Base-by-base conservation (phyloP, 2,113 vertebrate genomes). In the Pteruthius melanotis region DNA sequence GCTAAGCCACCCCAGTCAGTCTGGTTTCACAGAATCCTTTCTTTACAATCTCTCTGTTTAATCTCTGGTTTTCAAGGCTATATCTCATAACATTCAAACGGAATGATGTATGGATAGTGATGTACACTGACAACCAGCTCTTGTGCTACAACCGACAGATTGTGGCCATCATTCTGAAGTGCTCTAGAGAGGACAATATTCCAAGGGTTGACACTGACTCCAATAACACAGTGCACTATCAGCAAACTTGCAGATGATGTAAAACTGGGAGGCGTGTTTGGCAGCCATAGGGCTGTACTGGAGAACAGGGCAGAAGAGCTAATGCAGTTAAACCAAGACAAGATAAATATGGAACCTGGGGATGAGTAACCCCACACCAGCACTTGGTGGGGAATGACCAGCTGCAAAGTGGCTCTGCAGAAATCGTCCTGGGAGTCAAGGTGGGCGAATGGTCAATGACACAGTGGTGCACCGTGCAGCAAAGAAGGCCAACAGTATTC, bases 321-420 rank as follows among this genome's bases (percentile, higher is more conserved):
- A 57, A 71, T 13, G 24, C 3, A 33, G 6, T 60, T 50, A 19
- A 75, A 49, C 15, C 54, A 68, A 40, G 12, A 40, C 9, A 40
- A 59, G 15, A 2, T 16, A 75, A 71, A 69, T 60, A 22, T 26
- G 22, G 44, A 64, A 54, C 21, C 10, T 30, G 50, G 4, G 6
- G 2, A 33, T 40, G 17, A 39, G 39, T 26, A 75, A 60, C 5
- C 3, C 2, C 0, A 0, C 6, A 39, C 4, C 7, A 63, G 53
- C 8, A n/a, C 10, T 9, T 30, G 30, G 6, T 68, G 26, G 5
- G 10, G 40, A 64, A 49, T 2, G 4, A 15, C 35, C 18, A 28
- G 0, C 10, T 39, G 28, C 45, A 65, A 84, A 45, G 14, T 13
- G 50, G 33, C 12, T 70, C 63, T 61, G 17, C 28, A 80, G 52